Percentiles rank a stretch among this genome's conserved stretches.
Evolutionary conservation across 2,888 invertebrate genomes (phyloP).

Genomic region (Harmothoe impar): DNA sequence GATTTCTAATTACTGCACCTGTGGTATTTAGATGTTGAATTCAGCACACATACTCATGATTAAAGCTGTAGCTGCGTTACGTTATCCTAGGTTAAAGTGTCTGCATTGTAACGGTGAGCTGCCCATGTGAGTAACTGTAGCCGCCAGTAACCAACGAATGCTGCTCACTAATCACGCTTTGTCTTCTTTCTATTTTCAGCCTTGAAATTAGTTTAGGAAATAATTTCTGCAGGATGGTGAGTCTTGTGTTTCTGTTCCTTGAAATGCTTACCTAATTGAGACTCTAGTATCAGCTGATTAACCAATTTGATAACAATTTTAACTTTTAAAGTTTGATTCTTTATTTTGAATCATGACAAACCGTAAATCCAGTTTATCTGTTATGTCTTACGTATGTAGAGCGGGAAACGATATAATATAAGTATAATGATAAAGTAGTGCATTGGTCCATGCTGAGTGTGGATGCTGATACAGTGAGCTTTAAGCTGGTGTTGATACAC

Average conservation of each 20-base stretch:
- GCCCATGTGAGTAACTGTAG: not conserved
- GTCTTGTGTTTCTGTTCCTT: not conserved
- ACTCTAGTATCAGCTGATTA: not conserved
- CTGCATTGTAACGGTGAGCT: not conserved
- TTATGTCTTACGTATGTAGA: not conserved
- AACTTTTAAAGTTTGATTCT: not conserved
- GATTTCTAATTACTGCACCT: not conserved
- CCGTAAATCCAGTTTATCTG: not conserved
- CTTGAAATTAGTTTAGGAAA: slow-evolving; percentile 53
- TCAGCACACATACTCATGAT: not conserved
- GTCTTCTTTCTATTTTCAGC: slow-evolving; percentile 37
- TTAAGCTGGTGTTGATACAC: too few species aligned
- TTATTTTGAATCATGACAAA: not conserved
- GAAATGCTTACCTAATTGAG: not conserved
- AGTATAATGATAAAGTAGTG: too few species aligned
- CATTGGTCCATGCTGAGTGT: too few species aligned
- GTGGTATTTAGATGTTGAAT: not conserved
- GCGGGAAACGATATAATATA: too few species aligned
- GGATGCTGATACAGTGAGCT: too few species aligned
- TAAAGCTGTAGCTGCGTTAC: not conserved
- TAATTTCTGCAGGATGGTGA: not conserved
- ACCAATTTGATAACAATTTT: not conserved
- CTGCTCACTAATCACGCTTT: not conserved
- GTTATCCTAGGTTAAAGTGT: not conserved
- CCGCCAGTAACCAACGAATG: not conserved